Base-by-base conservation (phyloP, 2,888 invertebrate species). In the Drosophila anceps region DNA sequence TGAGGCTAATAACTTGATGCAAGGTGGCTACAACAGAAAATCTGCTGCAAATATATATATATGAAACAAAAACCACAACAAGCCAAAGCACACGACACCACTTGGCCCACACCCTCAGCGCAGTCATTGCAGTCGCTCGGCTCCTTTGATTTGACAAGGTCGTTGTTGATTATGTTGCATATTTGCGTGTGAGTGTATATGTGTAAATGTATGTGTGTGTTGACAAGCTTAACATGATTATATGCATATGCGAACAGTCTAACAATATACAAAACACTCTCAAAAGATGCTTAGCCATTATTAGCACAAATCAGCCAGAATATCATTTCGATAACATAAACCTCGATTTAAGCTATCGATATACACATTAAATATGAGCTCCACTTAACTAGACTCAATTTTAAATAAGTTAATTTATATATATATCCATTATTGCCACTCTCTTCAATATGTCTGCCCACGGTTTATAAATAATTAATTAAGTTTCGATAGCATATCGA, bases 61-160 rank as follows among this genome's bases (percentile, higher is more conserved):
- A 20, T 13, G 13, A 44, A 15, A 5, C 43, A 53, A 58, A 61
- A 48, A 60, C 72, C 59, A 41, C 54, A 57, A 43, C 27, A 46
- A 15, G 24, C 24, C 51, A 37, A 37, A 24, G 18, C 48, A 35
- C 35, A 41, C 15, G 9, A 24, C 59, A 12, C 18, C 20, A 29
- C 24, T 29, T 27, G 29, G 46, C 48, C 20, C 43, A 3, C 33
- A 7, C 33, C 27, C 8, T n/a, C 15, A 9, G 15, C 41, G 59
- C 72, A 60, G 39, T 33, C 33, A 31, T 20, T 31, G 41, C 51
- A 53, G 33, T 24, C 33, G 76, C 37, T 54, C 63, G 77, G 69
- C 27, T 63, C 58, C 84, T 83, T 81, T 68, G 67, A 73, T 73
- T 84, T 66, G 73, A 75, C 86, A 86, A 86, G 90, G 86, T 86